Evolutionary conservation across 2,797 vertebrate genomes (phyloP).

Genomic region (Characodon lateralis): DNA sequence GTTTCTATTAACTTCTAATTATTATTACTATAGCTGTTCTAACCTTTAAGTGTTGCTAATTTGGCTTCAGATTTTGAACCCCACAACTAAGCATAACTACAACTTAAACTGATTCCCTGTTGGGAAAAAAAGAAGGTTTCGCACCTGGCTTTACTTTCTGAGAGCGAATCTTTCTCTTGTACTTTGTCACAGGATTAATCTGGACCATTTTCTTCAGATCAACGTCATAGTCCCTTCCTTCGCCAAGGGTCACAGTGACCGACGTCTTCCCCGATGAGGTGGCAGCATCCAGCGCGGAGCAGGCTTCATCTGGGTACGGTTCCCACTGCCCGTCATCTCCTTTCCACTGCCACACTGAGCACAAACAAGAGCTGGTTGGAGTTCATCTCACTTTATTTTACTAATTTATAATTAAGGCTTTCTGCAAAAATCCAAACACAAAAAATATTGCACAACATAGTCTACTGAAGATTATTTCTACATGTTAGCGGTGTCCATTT

Average conservation of each 20-base stretch:
- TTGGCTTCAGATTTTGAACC: not conserved
- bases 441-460: not conserved
- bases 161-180: constrained; percentile 78
- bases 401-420: not conserved
- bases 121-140: not conserved
- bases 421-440: not conserved
- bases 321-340: constrained; percentile 80
- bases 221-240: constrained; percentile 69
- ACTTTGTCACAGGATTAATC: constrained; percentile 78
- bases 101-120: not conserved
- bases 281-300: constrained; percentile 70
- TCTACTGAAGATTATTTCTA: not conserved
- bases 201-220: constrained; percentile 85
- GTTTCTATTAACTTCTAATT: not conserved
- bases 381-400: not conserved
- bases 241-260: constrained; percentile 56
- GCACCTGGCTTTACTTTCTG: constrained; percentile 72
- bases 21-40: not conserved
- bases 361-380: not conserved
- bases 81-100: too few relatives aligned
- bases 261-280: constrained; percentile 52
- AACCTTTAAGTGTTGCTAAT: not conserved
- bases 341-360: constrained; percentile 84
- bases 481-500: not conserved
- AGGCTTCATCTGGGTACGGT: constrained; percentile 65